Evolutionary conservation across 2,888 invertebrate species (phyloP), one percentile per base, ranked within the genome.

Genomic region (Gnatocerus cornutus): DNA sequence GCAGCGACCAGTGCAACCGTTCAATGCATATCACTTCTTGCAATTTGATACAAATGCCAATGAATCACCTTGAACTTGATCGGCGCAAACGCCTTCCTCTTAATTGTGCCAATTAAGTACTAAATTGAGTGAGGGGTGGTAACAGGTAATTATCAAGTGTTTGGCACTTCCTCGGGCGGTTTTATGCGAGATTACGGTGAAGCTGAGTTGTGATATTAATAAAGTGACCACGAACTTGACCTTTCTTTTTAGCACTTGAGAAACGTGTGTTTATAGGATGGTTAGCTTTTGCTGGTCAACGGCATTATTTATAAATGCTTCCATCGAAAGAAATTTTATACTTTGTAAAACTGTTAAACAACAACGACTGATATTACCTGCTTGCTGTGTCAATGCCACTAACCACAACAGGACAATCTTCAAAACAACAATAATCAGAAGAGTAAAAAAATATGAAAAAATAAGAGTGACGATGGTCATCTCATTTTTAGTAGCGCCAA

Each of bases 31-130:
- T 63, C 50, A 41, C 33, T 56, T 7, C 43, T 21, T 65, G 62
- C 59, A 70, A 63, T 67, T 72, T 68, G 55, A 56, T 71, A 55
- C 61, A 73, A 83, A 82, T 78, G 81, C 76, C 82, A 79, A 78
- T 73, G 81, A 80, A 79, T 80, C 71, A 69, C 82, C 83, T 83
- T 83, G 83, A 83, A 83, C 82, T 81, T 80, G 78, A 73, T 41
- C 41, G 41, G 12, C 10, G 41, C 41, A 12, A 41, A 41, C 41
- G 10, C 41, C 41, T 41, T 41, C 13, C 10, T 12, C 3, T 41
- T 41, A 41, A 41, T 12, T 10, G 41, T 41, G 13, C 41, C 41
- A 41, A 12, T 41, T 13, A 10, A 10, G 12, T 12, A 8, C 2
- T n/a, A 2, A n/a, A n/a, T 8, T n/a, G n/a, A 37, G 8, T 37